Base-by-base conservation (phyloP, 1,140 invertebrate species). In the Pseudomyrmex flavicornis region DNA sequence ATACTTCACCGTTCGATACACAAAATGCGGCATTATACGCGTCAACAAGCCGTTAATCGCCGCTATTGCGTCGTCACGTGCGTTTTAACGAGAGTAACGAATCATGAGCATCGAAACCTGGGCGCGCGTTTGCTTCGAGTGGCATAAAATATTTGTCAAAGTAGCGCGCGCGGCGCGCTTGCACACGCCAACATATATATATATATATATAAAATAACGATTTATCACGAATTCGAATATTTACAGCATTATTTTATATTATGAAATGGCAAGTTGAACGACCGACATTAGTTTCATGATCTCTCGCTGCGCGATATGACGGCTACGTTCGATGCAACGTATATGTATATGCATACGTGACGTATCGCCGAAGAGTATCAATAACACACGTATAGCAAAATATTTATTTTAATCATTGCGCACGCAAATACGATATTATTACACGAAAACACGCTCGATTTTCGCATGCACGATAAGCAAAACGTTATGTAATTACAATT, bases 21-120 rank as follows among this genome's bases (percentile, higher is more conserved):
- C 63, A 75, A 80, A 69, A 72, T 80, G 61, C 58, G 82, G 77
- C 68, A 87, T 84, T 84, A 88, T 80, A 66, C 17, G 69, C 75
- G 65, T 59, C 85, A 87, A 88, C 86, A 65, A 84, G 85, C 73
- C 83, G 86, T 88, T 88, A 88, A 88, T 88, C 86, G 86, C 48
- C 62, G 82, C 73, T 83, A 75, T 84, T 88, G 82, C 85, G 48
- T 68, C 82, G 85, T 88, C 86, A 88, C 82, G 86, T 88, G 77
- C 85, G 70, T 65, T 84, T 75, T 88, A 88, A 88, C 85, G 85
- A 87, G 85, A 73, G 58, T 59, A 76, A 88, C 86, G 86, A 87
- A 88, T 88, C 86, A 88, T 77, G 63, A 72, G 54, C 83, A 84
- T 84, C 85, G 86, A 87, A 66, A 70, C 73, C 56, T 46, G 66